Base-by-base conservation (phyloP, 2,113 vertebrate genomes). In the Pseudolaguvia tuberculata region DNA sequence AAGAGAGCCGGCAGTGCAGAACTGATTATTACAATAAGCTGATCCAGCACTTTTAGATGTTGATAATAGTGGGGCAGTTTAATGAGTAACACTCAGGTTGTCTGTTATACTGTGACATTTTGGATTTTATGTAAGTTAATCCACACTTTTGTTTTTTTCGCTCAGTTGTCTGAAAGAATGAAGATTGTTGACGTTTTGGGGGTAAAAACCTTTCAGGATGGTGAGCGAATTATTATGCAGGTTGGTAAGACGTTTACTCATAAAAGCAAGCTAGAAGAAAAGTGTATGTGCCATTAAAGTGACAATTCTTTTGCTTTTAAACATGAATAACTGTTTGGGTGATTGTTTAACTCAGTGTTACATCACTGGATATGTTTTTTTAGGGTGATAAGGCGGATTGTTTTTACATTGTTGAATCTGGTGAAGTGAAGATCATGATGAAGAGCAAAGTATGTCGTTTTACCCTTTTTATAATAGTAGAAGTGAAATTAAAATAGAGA, bases 181-280 rank as follows among this genome's bases (percentile, higher is more conserved):
- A 99, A 99, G 88, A 95, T 98, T 72, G 96, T 96, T 78, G 96
- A 99, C 80, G 97, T 98, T 84, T 93, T 98, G 88, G 96, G 94
- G 82, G 88, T 91, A 67, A 98, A 94, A 81, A 84, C 87, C 72
- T 98, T 94, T 84, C 91, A 92, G 77, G 93, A 97, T 75, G 94
- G 92, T 10, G 96, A 99, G 31, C 91, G 94, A 68, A 98, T 99
- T 51, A 98, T 99, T 87, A 88, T 90, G 87, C 96, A 98, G 93
- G 97, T 97, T 18, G 29, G 45, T 29, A 31, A 21, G 11, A 35
- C 17, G 31, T 31, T 5, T 8, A 35, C 5, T 5, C 17, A 6
- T 57, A 18, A 12, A 45, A 47, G 20, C 39, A 47, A 25, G 52
- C 5, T 50, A 15, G 2, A 53, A 51, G 2, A 42, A 11, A 48